These are phyloP conservation scores for Aporophyla nigra DNA, from an alignment of 2,888 invertebrate genomes.

Conservation along the genomic window DNA sequence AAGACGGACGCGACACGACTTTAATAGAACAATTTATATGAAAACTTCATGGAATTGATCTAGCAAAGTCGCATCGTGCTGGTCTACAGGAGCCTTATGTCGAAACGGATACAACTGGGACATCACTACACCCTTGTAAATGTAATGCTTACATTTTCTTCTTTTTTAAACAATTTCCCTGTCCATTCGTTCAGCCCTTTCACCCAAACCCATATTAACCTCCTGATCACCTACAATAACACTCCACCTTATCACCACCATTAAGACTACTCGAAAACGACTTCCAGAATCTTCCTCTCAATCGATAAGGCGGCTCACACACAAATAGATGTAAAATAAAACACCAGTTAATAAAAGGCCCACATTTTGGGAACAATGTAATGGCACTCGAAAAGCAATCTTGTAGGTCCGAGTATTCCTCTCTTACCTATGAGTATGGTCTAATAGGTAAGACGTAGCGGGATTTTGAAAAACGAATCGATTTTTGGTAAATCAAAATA, in stretches of 20 bases:
- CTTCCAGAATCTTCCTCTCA: slow-evolving; percentile 30
- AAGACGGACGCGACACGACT: too few relatives aligned
- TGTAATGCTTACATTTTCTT: background rate
- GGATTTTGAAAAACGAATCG: background rate
- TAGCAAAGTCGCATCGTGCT: too few relatives aligned
- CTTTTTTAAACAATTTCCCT: background rate
- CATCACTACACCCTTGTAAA: background rate
- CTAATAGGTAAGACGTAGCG: slow-evolving; percentile 60
- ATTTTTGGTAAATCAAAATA: background rate
- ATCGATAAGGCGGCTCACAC: slow-evolving; percentile 47
- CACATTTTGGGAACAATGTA: slow-evolving; percentile 81
- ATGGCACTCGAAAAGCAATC: slow-evolving; percentile 88
- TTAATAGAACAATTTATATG: too few relatives aligned
- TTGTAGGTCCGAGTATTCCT: slow-evolving; percentile 82
- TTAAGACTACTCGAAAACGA: slow-evolving; percentile 29
- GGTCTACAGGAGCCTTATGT: too few relatives aligned
- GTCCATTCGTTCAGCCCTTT: background rate
- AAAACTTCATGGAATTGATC: too few relatives aligned
- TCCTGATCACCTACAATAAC: slow-evolving; percentile 18
- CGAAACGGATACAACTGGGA: too few relatives aligned
- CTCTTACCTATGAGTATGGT: slow-evolving; percentile 73
- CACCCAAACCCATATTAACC: slow-evolving; percentile 8
- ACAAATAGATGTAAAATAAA: slow-evolving; percentile 64
- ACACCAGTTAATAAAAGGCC: slow-evolving; percentile 81
- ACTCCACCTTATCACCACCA: slow-evolving; percentile 24